Evolutionary conservation across 2,797 vertebrate genomes (phyloP).

Genomic region (Sebastes taczanowskii): DNA sequence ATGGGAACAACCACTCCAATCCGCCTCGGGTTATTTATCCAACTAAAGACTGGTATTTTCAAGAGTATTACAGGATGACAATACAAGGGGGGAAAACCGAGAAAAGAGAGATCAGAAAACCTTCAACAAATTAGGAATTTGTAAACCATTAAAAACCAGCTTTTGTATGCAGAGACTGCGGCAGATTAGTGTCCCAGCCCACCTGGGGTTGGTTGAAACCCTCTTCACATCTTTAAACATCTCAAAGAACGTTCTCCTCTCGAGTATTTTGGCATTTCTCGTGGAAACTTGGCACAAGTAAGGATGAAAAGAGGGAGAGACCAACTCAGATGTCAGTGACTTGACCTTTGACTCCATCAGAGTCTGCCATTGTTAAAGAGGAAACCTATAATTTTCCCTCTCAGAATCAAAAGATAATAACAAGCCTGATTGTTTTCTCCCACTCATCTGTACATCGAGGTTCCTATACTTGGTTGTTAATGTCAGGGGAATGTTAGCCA

Average conservation of each 20-base stretch:
- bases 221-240: slow-evolving; percentile 34
- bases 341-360: slow-evolving; percentile 54
- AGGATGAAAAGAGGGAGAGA: slow-evolving; percentile 27
- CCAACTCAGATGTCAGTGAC: slow-evolving; percentile 45
- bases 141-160: slow-evolving; percentile 52
- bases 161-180: slow-evolving; percentile 39
- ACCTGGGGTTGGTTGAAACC: slow-evolving; percentile 52
- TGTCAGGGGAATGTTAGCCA: slow-evolving; percentile 20
- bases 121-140: slow-evolving; percentile 67
- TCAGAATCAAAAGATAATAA: not conserved
- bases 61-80: slow-evolving; percentile 60
- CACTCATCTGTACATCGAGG: not conserved
- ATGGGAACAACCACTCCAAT: slow-evolving; percentile 51
- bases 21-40: slow-evolving; percentile 77
- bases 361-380: not conserved
- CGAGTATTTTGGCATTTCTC: slow-evolving; percentile 41
- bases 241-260: slow-evolving; percentile 40
- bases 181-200: slow-evolving; percentile 53
- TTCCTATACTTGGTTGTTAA: slow-evolving; percentile 10
- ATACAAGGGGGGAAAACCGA: slow-evolving; percentile 43
- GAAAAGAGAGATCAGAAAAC: slow-evolving; percentile 59
- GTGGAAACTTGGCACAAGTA: slow-evolving; percentile 32
- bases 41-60: slow-evolving; percentile 65
- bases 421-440: slow-evolving; percentile 1
- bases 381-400: not conserved